Percentiles rank a stretch among this genome's conserved stretches.
Conservation (phyloP, 2,113 vertebrate genomes). For the Acinonyx jubatus region DNA sequence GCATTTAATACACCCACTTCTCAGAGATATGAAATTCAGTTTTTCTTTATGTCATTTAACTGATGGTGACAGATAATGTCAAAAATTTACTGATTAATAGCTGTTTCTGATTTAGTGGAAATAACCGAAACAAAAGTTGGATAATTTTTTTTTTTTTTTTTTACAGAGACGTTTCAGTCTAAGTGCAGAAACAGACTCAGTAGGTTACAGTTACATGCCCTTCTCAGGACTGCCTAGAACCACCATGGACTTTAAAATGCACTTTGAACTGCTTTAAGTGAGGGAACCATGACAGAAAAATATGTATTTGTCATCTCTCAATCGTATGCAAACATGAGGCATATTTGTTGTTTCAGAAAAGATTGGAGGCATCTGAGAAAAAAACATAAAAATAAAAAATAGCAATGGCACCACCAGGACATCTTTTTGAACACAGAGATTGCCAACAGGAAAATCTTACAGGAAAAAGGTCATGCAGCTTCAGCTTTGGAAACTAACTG, state of each 20-base stretch:
- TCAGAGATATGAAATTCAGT: conserved; percentile 63
- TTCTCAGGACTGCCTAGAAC: background rate
- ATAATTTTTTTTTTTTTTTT: conserved; percentile 20
- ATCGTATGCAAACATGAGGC: background rate
- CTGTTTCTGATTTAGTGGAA: conserved; percentile 51
- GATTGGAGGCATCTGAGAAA: background rate
- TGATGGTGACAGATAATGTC: conserved; percentile 65
- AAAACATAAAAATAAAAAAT: conserved; percentile 52
- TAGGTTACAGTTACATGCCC: background rate
- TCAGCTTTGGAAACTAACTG: conserved; percentile 4
- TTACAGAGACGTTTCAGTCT: background rate
- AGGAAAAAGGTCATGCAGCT: background rate
- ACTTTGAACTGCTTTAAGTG: background rate
- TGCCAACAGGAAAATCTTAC: conserved; percentile 17
- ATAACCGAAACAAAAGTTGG: conserved; percentile 58
- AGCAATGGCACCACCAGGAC: background rate
- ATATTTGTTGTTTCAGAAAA: background rate
- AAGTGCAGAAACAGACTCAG: background rate
- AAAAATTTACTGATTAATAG: conserved; percentile 70
- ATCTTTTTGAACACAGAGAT: background rate
- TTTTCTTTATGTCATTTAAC: conserved; percentile 73
- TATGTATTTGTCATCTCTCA: background rate
- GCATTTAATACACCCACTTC: conserved; percentile 75
- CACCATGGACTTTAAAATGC: background rate
- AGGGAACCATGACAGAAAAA: background rate